phyloP scores from a whole-genome alignment of 2,797 vertebrate species.

The Galagoides demidoff region DNA sequence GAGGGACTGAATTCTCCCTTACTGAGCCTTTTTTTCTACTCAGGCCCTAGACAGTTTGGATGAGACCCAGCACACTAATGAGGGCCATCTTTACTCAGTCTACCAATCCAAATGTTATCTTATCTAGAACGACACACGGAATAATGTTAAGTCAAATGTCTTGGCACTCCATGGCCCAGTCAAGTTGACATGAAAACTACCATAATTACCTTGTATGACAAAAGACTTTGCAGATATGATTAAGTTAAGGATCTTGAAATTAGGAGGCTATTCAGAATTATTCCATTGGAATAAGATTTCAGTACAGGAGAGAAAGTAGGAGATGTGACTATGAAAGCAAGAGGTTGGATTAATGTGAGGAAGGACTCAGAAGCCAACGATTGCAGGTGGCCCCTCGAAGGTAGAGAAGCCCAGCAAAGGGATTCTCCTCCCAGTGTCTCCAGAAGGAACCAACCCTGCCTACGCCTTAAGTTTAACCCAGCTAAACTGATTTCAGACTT shows the following conservation, averaged over 20 bases:
- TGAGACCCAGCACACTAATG: neutral
- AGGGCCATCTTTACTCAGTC: neutral
- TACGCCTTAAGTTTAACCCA: neutral
- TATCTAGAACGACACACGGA: neutral
- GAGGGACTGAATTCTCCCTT: neutral
- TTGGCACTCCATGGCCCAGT: neutral
- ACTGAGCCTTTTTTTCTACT: neutral
- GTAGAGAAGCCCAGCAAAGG: neutral
- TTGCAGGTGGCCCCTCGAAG: neutral
- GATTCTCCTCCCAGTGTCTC: neutral
- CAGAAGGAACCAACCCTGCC: neutral
- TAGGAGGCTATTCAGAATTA: neutral
- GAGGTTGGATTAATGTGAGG: neutral
- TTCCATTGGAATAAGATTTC: neutral
- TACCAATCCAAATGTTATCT: neutral
- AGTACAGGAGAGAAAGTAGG: neutral
- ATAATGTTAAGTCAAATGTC: neutral
- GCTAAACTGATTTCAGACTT: neutral
- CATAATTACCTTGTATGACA: neutral
- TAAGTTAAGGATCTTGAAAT: neutral
- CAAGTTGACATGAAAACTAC: neutral
- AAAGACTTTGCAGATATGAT: neutral
- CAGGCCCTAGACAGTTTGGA: neutral
- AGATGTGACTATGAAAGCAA: neutral
- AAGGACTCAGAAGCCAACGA: neutral